Evolutionary conservation across 2,113 vertebrate species (phyloP), one percentile per base, ranked within the genome.

Genomic region (Odontophorus gujanensis): DNA sequence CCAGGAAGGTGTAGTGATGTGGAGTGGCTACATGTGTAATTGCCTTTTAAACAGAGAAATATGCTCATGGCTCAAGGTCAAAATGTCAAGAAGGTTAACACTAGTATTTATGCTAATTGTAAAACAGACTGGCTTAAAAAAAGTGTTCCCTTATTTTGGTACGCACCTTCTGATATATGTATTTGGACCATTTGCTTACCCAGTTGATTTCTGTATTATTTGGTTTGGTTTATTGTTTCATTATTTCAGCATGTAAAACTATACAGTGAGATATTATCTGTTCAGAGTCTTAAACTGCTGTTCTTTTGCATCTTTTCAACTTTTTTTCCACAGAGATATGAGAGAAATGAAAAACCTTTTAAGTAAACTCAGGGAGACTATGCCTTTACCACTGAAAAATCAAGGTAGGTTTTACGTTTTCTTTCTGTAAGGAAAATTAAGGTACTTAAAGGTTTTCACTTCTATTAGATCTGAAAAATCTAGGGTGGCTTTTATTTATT

Each of bases 281-380:
- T 59, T 81, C 50, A 77, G 45, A 81, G 32, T 66, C 47, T 69
- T 77, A 53, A 90, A 66, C 58, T 93, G 34, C 90, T 85, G 22
- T 83, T 93, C 59, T 55, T 25, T 45, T 95, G 17, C 57, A 85
- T 75, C 57, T 67, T 77, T 90, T 65, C 58, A 80, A 97, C 53
- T 83, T 96, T 88, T 61, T 96, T 91, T 97, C 93, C 95, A 87
- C 97, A 99, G 99, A 97, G 99, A 99, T 94, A 99, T 99, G 98
- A 98, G 98, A 97, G 99, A 99, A 98, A 99, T 99, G 99, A 99
- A 99, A 98, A 99, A 99, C 94, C 99, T 99, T 98, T 98, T 99
- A 98, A 99, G 99, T 98, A 99, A 99, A 99, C 99, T 99, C 99
- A 99, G 99, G 99, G 99, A 99, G 98, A 99, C 99, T 94, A 99